Evolutionary conservation across 2,888 invertebrate genomes (phyloP).

Genomic region (Drosophila flavopinicola): DNA sequence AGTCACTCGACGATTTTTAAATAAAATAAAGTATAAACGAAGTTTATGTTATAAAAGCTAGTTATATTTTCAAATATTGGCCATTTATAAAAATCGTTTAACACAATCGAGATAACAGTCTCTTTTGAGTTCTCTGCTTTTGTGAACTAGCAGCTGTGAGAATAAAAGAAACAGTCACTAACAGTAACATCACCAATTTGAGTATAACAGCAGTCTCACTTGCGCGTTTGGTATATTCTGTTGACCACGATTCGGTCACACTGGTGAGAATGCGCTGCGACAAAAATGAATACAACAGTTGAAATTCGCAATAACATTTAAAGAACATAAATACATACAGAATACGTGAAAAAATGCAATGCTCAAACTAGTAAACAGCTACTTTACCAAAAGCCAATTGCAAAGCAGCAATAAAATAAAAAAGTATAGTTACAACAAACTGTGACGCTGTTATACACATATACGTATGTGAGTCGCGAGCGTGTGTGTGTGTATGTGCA

Average conservation of each 20-base stretch:
- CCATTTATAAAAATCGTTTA: conserved; percentile 1
- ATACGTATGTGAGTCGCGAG: conserved; percentile 16
- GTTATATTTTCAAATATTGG: conserved; percentile 2
- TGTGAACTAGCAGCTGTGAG: conserved; percentile 5
- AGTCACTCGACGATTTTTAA: not conserved
- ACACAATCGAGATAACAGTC: conserved; percentile 9
- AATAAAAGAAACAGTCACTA: too few species aligned
- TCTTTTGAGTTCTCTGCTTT: conserved; percentile 23
- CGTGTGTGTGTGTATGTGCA: conserved; percentile 28
- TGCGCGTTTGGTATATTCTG: too few species aligned
- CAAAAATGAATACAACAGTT: conserved; percentile 17
- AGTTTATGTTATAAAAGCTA: not conserved
- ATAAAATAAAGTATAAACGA: not conserved
- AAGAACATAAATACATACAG: conserved; percentile 13
- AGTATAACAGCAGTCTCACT: conserved; percentile 10
- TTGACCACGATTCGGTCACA: too few species aligned
- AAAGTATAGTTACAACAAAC: not conserved
- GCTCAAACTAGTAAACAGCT: conserved; percentile 12
- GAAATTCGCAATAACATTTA: conserved; percentile 5
- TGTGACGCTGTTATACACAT: conserved; percentile 25
- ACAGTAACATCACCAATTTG: too few species aligned
- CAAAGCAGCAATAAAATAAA: not conserved
- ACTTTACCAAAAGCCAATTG: not conserved
- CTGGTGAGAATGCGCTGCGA: conserved; percentile 28
- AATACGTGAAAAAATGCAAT: conserved; percentile 32